Percentiles rank a stretch among this genome's conserved stretches.
Evolutionary conservation across 2,797 vertebrate genomes (phyloP).

Genomic region (Linurgus olivaceus): DNA sequence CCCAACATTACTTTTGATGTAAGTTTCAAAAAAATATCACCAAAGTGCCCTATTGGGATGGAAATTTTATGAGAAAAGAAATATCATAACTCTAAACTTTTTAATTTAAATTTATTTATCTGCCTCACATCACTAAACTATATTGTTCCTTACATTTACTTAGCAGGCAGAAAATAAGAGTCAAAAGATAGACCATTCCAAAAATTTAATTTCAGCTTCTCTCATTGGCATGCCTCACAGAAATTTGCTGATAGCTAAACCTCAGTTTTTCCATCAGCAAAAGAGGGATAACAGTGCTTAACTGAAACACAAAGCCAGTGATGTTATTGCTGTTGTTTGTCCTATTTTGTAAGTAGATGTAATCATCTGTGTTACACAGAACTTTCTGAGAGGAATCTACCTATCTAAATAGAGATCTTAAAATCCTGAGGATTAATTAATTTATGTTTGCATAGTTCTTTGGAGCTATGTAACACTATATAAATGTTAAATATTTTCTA

Average conservation of each 20-base stretch:
- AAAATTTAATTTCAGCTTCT: not conserved
- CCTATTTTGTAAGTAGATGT: constrained; percentile 10
- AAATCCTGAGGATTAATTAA: constrained; percentile 37
- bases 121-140: not conserved
- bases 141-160: not conserved
- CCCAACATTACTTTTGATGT: not conserved
- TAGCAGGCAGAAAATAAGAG: not conserved
- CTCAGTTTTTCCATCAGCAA: not conserved
- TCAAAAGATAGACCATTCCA: not conserved
- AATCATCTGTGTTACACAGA: not conserved
- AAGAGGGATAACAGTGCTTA: not conserved
- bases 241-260: not conserved
- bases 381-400: not conserved
- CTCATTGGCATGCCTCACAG: not conserved
- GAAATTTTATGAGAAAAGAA: not conserved
- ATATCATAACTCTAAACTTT: not conserved
- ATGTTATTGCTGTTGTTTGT: constrained; percentile 20
- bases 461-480: not conserved
- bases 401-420: constrained; percentile 31
- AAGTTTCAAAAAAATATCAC: not conserved
- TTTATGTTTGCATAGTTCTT: constrained; percentile 23
- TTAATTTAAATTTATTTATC: not conserved
- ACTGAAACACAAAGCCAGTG: not conserved
- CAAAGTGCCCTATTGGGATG: not conserved
- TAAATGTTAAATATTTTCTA: constrained; percentile 20